Percentiles rank a stretch among this genome's conserved stretches.
Conservation (phyloP, 1,140 invertebrate genomes). For the Anoplophora glabripennis region DNA sequence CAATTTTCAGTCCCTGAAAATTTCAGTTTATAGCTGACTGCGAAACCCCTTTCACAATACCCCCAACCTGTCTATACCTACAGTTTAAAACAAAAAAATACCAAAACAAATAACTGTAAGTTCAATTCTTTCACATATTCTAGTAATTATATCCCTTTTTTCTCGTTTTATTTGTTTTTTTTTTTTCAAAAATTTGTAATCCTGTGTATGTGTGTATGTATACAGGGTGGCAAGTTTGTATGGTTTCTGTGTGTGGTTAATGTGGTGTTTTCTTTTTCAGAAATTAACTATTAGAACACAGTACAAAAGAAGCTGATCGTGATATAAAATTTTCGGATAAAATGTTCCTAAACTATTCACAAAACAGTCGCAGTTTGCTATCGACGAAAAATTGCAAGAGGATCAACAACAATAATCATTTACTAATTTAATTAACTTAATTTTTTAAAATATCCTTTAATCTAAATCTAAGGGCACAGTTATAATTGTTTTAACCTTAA, state of each 20-base stretch:
- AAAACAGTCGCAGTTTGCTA: slow-evolving; percentile 38
- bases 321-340: slow-evolving; percentile 28
- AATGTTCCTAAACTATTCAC: slow-evolving; percentile 28
- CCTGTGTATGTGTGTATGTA: too few relatives aligned
- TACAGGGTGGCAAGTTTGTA: too few relatives aligned
- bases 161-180: too few relatives aligned
- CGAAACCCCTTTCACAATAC: slow-evolving; percentile 48
- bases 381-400: slow-evolving; percentile 16
- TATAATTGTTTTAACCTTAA: slow-evolving; percentile 5
- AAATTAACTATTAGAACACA: slow-evolving; percentile 37
- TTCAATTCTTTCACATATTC: not conserved
- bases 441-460: slow-evolving; percentile 15
- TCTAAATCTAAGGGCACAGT: slow-evolving; percentile 21
- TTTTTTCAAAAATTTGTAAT: too few relatives aligned
- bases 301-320: slow-evolving; percentile 35
- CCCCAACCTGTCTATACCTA: slow-evolving; percentile 49
- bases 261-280: slow-evolving; percentile 30
- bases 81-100: slow-evolving; percentile 37
- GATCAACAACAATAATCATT: slow-evolving; percentile 15
- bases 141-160: too few relatives aligned
- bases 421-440: slow-evolving; percentile 10
- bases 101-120: slow-evolving; percentile 12
- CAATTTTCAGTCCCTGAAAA: slow-evolving; percentile 39
- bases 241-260: too few relatives aligned
- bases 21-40: slow-evolving; percentile 50